phyloP scores from a whole-genome alignment of 1,140 invertebrate genomes.

The Philopotamus ludificatus region DNA sequence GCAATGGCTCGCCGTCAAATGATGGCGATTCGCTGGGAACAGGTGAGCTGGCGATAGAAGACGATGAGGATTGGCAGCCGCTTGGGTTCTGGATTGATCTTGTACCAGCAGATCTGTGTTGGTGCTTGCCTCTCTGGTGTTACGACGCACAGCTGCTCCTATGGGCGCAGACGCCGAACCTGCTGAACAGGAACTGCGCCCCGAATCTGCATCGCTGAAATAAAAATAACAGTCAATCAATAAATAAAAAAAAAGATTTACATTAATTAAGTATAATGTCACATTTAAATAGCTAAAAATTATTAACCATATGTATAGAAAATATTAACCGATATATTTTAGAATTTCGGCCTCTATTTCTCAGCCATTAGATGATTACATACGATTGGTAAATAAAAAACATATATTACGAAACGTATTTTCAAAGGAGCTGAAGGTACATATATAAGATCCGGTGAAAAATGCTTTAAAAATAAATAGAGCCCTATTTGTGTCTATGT shows the following conservation, averaged over 20 bases:
- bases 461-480: too few relatives aligned
- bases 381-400: too few relatives aligned
- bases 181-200: constrained; percentile 53
- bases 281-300: background rate
- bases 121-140: constrained; percentile 49
- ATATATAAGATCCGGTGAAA: too few relatives aligned
- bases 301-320: background rate
- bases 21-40: constrained; percentile 7
- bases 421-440: too few relatives aligned
- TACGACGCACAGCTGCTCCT: constrained; percentile 43
- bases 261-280: background rate
- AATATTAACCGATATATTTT: background rate
- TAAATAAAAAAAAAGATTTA: background rate
- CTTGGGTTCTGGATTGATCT: constrained; percentile 49
- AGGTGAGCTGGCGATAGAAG: constrained; percentile 7
- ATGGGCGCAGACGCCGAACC: constrained; percentile 47
- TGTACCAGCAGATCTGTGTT: constrained; percentile 54
- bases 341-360: too few relatives aligned
- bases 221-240: constrained; percentile 1
- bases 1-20: constrained; percentile 27
- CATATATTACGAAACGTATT: too few relatives aligned
- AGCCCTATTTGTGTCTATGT: too few relatives aligned
- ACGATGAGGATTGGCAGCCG: constrained; percentile 40
- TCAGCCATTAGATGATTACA: too few relatives aligned
- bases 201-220: constrained; percentile 53